phyloP scores from a whole-genome alignment of 2,797 vertebrate species.

The Melanotaenia nigrans region DNA sequence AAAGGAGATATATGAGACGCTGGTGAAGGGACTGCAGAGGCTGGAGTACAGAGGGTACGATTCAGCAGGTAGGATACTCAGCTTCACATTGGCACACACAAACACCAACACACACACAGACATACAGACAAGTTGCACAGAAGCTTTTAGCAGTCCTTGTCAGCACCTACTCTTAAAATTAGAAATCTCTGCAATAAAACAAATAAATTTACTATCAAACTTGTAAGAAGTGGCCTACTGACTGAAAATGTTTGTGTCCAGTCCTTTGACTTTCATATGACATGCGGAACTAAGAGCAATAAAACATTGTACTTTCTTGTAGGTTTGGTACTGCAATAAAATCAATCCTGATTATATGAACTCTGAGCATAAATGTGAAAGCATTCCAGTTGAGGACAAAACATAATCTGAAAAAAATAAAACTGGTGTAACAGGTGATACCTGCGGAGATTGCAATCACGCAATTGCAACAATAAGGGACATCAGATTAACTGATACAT shows the following conservation, averaged over 20 bases:
- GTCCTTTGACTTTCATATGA: neutral
- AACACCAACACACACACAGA: conserved; percentile 7
- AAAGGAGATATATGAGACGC: conserved; percentile 92
- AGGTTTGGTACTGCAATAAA: neutral
- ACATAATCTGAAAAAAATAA: neutral
- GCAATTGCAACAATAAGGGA: neutral
- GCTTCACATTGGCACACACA: conserved; percentile 35
- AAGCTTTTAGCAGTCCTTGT: conserved; percentile 28
- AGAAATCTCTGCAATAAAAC: neutral
- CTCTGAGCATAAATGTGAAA: neutral
- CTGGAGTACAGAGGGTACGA: conserved; percentile 98
- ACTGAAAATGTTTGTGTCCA: neutral
- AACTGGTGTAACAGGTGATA: conserved; percentile 13
- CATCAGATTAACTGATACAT: no score
- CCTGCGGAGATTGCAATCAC: neutral
- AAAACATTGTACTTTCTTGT: neutral
- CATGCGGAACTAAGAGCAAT: neutral
- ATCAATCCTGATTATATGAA: neutral
- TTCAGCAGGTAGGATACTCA: conserved; percentile 89
- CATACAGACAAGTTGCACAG: conserved; percentile 11
- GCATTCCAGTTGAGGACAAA: neutral
- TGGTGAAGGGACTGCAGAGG: conserved; percentile 93
- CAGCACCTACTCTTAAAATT: neutral
- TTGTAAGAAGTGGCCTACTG: neutral
- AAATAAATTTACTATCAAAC: no score